These are phyloP conservation scores for Potorous gilbertii DNA, from an alignment of 2,797 vertebrate species.

Conservation along the genomic window DNA sequence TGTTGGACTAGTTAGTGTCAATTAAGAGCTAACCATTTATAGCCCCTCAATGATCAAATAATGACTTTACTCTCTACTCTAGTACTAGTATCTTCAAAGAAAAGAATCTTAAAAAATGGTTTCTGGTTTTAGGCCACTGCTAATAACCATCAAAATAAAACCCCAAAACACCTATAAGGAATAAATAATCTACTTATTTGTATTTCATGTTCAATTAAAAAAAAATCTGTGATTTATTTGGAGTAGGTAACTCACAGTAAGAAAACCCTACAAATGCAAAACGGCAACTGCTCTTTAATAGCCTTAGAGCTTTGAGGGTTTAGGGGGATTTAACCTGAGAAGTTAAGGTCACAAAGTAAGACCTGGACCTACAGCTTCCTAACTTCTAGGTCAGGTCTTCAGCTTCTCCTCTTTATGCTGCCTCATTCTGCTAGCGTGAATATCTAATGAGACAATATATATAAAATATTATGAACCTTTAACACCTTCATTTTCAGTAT, in stretches of 20 bases:
- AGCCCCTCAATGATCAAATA: neutral
- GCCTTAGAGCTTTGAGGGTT: neutral
- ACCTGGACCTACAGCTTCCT: neutral
- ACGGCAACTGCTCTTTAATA: neutral
- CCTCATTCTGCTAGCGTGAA: neutral
- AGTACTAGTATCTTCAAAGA: constrained; percentile 4
- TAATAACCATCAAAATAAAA: neutral
- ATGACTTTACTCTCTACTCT: neutral
- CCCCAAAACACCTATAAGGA: neutral
- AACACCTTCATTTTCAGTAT: neutral
- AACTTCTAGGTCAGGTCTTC: neutral
- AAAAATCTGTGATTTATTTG: neutral
- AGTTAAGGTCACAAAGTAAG: neutral
- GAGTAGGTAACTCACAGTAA: neutral
- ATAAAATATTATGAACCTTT: neutral
- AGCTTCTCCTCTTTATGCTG: neutral
- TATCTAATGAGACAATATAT: neutral
- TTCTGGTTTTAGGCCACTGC: neutral
- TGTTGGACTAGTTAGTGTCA: neutral
- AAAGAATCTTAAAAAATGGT: neutral
- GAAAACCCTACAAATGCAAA: neutral
- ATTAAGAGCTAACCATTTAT: neutral
- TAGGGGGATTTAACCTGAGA: neutral
- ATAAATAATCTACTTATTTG: neutral
- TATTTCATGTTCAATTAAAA: neutral